phyloP scores from a whole-genome alignment of 2,888 invertebrate genomes.

The Bellardia pandia region DNA sequence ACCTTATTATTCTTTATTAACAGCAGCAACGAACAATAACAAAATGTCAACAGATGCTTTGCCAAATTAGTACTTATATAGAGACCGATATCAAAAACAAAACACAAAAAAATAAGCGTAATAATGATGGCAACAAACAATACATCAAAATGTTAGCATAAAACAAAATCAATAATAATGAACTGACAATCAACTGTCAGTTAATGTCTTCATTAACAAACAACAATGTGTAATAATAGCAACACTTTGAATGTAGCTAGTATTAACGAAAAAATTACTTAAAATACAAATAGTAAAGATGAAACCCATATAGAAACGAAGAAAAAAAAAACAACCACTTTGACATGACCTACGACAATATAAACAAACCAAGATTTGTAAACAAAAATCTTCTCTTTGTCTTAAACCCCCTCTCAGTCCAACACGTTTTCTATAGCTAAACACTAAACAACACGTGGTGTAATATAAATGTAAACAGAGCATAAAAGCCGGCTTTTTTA shows the following conservation, averaged over 20 bases:
- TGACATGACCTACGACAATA: constrained; percentile 62
- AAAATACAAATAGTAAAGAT: not conserved
- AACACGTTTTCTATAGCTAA: not conserved
- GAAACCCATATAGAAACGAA: not conserved
- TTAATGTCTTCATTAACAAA: constrained; percentile 58
- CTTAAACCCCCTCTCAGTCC: not conserved
- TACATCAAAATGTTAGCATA: not conserved
- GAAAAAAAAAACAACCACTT: constrained; percentile 5
- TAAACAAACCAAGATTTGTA: not conserved
- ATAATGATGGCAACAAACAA: constrained; percentile 5
- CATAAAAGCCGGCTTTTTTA: constrained; percentile 47
- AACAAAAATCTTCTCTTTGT: constrained; percentile 10
- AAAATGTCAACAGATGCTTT: constrained; percentile 34
- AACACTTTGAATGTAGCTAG: not conserved
- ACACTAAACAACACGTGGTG: constrained; percentile 25
- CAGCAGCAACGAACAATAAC: not conserved
- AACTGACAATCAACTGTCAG: constrained; percentile 47
- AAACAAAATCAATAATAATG: constrained; percentile 53
- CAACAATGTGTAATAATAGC: not conserved
- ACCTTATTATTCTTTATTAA: not conserved
- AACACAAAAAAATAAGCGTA: constrained; percentile 1
- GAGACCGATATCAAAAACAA: constrained; percentile 5
- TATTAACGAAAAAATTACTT: not conserved
- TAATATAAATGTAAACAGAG: constrained; percentile 56
- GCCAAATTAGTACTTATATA: constrained; percentile 20